Evolutionary conservation across 2,797 vertebrate genomes (phyloP), one percentile per base, ranked within the genome.

Genomic region (Pempheris klunzingeri): DNA sequence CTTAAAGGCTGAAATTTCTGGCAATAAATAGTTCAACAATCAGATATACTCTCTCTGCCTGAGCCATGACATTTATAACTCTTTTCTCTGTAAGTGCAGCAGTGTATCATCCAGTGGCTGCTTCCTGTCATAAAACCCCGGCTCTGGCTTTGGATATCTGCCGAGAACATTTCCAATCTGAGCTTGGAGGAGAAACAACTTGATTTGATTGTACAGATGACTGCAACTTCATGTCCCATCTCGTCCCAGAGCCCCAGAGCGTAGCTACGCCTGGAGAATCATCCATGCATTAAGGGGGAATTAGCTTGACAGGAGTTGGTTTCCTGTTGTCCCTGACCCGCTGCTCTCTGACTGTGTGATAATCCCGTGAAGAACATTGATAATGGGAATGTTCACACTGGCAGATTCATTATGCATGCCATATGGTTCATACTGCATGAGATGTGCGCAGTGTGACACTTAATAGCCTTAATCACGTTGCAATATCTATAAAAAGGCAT

Each of bases 191-290:
- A 86, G 74, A 87, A 90, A 78, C 74, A 76, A 90, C 74, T 85
- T 92, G 92, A 93, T 92, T 84, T 84, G 88, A 94, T 93, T 89
- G 91, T 85, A 90, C 93, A 92, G 90, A 89, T 89, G 91, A 92
- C 89, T 90, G 88, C 81, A 88, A 81, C 85, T 90, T 80, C 80
- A 47, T 78, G 82, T 92, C 84, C 84, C 79, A 77, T 90, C 86
- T 83, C 55, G 28, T 86, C 77, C 52, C 67, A 58, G 71, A 83
- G 86, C 74, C 87, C 82, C 52, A 47, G 84, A 91, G 87, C 84
- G 8, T 12, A 26, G 84, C 79, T 74, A 82, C 8, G 85, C 86
- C 75, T 63, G 72, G 65, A 86, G 86, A 90, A 15, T 80, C 91
- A 89, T 77, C 84, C 85, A 86, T 84, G 92, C 88, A 81, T 90